Base-by-base conservation (phyloP, 1,140 invertebrate genomes). In the Drosophila yakuba region DNA sequence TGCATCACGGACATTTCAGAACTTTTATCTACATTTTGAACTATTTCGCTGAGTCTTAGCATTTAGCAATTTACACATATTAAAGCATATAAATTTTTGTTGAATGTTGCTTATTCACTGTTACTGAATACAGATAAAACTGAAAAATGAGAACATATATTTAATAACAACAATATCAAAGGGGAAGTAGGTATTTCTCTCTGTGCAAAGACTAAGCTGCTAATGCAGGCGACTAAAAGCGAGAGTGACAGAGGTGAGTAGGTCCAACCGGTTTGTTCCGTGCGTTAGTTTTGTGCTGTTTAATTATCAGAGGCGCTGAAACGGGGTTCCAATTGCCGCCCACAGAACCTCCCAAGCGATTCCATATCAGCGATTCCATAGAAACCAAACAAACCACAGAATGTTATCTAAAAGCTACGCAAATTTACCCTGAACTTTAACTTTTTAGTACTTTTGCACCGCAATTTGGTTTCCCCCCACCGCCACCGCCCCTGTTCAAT, bases 141-240 rank as follows among this genome's bases (percentile, higher is more conserved):
- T 32, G 3, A 10, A 32, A 32, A 32, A 3, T 4, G 4, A 25
- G 4, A 25, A 4, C 4, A 25, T 25, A 25, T 25, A 25, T 25
- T 25, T 25, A 25, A 4, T 25, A 25, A 32, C 7, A 10, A 32
- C 7, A 10, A 32, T 32, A 32, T 32, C 0, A 8, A 32, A 8
- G 7, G 7, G 0, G 8, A 8, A 32, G 8, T 8, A 3, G 0
- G 3, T 10, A 3, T 32, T 32, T 8, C 32, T 32, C 32, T 32
- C 32, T 32, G 32, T 32, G 7, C 3, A 32, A 10, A 32, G 32
- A 3, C 32, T 0, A 32, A 61, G 50, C 20, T 61, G 35, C 50
- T 35, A 63, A 60, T 63, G 60, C 55, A 63, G 23, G 58, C 12
- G n/a, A 23, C 32, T 56, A 56, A 25, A 56, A 56, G 59, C 36